phyloP scores from a whole-genome alignment of 2,888 invertebrate genomes.

The Malacosoma neustria region DNA sequence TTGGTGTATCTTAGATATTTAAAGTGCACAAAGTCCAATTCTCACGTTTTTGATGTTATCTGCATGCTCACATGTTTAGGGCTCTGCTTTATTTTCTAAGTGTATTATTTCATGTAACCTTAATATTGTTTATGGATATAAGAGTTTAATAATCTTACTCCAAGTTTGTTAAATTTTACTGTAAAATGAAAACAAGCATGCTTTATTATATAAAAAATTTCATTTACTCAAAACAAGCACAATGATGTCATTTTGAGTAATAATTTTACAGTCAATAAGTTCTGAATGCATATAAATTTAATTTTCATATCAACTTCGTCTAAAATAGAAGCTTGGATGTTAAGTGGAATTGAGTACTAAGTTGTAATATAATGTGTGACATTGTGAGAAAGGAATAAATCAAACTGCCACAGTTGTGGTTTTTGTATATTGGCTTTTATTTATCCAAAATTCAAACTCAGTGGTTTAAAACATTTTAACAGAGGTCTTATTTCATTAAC shows the following conservation, averaged over 20 bases:
- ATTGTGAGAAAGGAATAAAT: conserved; percentile 61
- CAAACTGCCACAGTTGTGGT: conserved; percentile 61
- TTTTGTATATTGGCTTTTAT: conserved; percentile 38
- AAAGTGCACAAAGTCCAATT: conserved; percentile 42
- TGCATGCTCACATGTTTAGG: conserved; percentile 6
- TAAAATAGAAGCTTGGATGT: not conserved
- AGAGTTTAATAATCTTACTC: too few relatives aligned
- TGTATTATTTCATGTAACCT: too few relatives aligned
- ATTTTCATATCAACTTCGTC: not conserved
- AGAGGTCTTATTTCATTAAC: too few relatives aligned
- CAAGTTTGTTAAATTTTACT: too few relatives aligned
- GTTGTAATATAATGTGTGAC: conserved; percentile 38
- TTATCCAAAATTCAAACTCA: conserved; percentile 11
- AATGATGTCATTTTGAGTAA: too few relatives aligned
- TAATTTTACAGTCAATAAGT: too few relatives aligned
- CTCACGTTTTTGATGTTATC: conserved; percentile 12
- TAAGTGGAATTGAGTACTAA: conserved; percentile 9
- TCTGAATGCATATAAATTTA: too few relatives aligned
- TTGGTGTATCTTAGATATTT: conserved; percentile 24
- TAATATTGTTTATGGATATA: too few relatives aligned
- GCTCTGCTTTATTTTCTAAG: not conserved
- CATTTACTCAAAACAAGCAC: too few relatives aligned
- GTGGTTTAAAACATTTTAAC: too few relatives aligned
- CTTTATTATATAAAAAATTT: too few relatives aligned
- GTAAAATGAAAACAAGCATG: too few relatives aligned